Percentiles rank a stretch among this genome's conserved stretches.
Evolutionary conservation across 2,113 vertebrate genomes (phyloP).

Genomic region (Oryzias javanicus): DNA sequence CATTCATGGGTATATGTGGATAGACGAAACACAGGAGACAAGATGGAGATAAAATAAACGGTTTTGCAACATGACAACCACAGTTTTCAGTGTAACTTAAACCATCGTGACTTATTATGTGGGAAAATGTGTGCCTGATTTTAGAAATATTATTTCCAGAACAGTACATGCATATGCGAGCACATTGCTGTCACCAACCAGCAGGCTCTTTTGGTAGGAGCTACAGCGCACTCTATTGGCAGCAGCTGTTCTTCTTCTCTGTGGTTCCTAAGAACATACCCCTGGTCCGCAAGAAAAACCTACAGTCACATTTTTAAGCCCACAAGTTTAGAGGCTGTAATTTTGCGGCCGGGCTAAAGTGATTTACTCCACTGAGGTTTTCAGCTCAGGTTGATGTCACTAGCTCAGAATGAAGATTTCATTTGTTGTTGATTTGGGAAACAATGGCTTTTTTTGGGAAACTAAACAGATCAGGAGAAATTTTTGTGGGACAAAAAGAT

Average conservation of each 20-base stretch:
- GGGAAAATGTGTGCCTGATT: neutral
- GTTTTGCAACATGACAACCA: neutral
- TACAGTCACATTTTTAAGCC: slow-evolving; percentile 65
- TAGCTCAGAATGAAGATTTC: slow-evolving; percentile 26
- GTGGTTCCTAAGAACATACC: slow-evolving; percentile 67
- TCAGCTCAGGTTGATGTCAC: slow-evolving; percentile 51
- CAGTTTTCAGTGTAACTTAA: neutral
- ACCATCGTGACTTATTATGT: slow-evolving; percentile 1
- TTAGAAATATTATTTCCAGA: too few species aligned
- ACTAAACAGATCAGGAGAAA: slow-evolving; percentile 8
- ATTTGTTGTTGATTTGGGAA: slow-evolving; percentile 37
- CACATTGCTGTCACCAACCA: slow-evolving; percentile 1
- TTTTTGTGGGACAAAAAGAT: too few species aligned
- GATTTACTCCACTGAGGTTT: slow-evolving; percentile 61
- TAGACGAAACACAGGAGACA: slow-evolving; percentile 5
- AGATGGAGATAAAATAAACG: neutral
- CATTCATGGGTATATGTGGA: slow-evolving; percentile 12
- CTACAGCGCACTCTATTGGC: slow-evolving; percentile 68
- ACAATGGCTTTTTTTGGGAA: slow-evolving; percentile 14
- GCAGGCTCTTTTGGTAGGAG: slow-evolving; percentile 29
- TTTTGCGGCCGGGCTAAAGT: slow-evolving; percentile 71
- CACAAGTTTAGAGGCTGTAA: slow-evolving; percentile 75
- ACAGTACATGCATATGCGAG: neutral
- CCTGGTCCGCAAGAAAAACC: slow-evolving; percentile 73
- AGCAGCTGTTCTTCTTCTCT: slow-evolving; percentile 22